These are phyloP conservation scores for Chamaea fasciata DNA, from an alignment of 2,113 vertebrate genomes.

Conservation along the genomic window DNA sequence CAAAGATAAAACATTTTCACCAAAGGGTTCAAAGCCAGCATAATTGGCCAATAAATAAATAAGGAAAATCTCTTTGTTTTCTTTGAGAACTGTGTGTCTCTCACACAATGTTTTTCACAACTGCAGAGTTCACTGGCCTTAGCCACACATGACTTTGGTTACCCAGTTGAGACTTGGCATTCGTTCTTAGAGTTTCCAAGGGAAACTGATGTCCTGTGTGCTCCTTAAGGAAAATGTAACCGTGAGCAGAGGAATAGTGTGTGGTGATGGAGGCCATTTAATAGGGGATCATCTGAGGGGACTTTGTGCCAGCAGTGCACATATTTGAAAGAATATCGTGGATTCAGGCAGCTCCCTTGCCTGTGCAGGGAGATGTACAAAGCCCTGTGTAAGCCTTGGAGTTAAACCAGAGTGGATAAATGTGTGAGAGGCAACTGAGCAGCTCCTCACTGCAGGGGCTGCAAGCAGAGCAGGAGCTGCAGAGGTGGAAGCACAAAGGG, in stretches of 20 bases:
- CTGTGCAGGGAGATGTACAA: not conserved
- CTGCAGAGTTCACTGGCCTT: not conserved
- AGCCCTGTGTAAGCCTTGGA: not conserved
- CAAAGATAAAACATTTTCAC: not conserved
- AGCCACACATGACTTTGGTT: not conserved
- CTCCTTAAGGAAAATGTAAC: not conserved
- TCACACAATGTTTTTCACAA: not conserved
- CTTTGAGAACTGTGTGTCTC: not conserved
- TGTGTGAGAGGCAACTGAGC: not conserved
- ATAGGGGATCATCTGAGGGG: not conserved
- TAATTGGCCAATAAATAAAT: not conserved
- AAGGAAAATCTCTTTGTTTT: not conserved
- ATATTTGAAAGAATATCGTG: not conserved
- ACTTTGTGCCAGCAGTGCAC: not conserved
- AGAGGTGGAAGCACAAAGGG: not conserved
- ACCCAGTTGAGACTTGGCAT: not conserved
- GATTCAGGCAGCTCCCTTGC: not conserved
- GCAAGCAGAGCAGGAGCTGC: not conserved
- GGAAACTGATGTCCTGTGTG: not conserved
- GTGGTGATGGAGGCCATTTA: not conserved
- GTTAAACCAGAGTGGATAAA: rapidly evolving
- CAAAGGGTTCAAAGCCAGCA: not conserved
- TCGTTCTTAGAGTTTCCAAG: not conserved
- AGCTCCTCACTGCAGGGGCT: not conserved
- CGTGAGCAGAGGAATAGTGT: not conserved